phyloP scores from a whole-genome alignment of 2,888 invertebrate species.

The Dioctria rufipes region DNA sequence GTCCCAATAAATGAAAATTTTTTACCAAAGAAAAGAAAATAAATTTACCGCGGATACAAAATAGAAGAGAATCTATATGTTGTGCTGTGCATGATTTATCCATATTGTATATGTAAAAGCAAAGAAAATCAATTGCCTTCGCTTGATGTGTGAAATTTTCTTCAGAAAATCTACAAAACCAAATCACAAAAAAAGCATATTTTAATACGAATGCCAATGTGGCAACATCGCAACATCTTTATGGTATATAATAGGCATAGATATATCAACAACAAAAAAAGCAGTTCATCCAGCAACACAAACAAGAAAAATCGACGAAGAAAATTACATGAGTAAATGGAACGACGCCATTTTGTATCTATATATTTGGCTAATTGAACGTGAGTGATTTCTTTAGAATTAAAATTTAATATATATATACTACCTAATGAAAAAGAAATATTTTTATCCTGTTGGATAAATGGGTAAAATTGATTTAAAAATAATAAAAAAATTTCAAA shows the following conservation, averaged over 20 bases:
- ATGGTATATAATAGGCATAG: conserved; percentile 14
- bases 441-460: conserved; percentile 28
- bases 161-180: neutral
- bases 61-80: neutral
- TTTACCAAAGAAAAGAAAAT: neutral
- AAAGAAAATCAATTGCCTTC: neutral
- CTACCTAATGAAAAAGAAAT: neutral
- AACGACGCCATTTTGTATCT: conserved; percentile 43
- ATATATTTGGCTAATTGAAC: conserved; percentile 38
- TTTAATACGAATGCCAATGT: conserved; percentile 32
- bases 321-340: conserved; percentile 34
- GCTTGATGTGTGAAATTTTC: neutral
- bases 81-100: conserved; percentile 15
- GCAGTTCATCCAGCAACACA: conserved; percentile 37
- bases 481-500: conserved; percentile 1
- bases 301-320: conserved; percentile 46
- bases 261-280: conserved; percentile 9
- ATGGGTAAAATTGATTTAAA: neutral
- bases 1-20: neutral
- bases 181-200: neutral
- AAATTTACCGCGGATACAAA: too few species aligned
- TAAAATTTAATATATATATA: neutral
- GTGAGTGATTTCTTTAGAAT: conserved; percentile 11
- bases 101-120: neutral
- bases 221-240: conserved; percentile 47